phyloP scores from a whole-genome alignment of 2,888 invertebrate genomes.

The Phlogophora meticulosa region DNA sequence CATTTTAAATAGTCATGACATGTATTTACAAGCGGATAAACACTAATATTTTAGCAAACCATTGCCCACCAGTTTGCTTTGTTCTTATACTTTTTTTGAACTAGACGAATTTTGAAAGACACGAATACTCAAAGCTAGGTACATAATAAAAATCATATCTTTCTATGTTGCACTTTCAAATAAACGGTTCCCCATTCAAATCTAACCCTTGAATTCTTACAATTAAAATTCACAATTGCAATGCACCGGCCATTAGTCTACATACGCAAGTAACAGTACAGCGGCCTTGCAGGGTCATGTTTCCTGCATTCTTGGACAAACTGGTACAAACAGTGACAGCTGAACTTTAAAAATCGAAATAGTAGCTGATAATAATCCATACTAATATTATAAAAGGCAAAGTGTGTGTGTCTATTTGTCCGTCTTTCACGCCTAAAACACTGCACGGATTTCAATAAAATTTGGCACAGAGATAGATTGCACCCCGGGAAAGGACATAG shows the following conservation, averaged over 20 bases:
- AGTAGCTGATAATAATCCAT: background rate
- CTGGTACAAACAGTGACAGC: slow-evolving; percentile 57
- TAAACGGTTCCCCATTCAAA: slow-evolving; percentile 35
- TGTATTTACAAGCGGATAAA: too few species aligned
- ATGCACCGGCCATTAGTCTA: slow-evolving; percentile 71
- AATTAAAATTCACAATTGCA: slow-evolving; percentile 52
- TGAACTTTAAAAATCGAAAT: slow-evolving; percentile 14
- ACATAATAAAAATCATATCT: background rate
- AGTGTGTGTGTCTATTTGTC: too few species aligned
- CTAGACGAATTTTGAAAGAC: too few species aligned
- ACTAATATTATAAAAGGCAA: too few species aligned
- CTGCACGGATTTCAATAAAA: too few species aligned
- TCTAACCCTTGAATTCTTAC: slow-evolving; percentile 44
- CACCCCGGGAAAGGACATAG: too few species aligned
- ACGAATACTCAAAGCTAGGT: background rate
- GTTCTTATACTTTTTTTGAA: background rate
- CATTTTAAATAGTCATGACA: too few species aligned
- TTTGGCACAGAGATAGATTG: too few species aligned
- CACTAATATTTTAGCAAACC: too few species aligned
- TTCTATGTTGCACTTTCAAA: slow-evolving; percentile 32
- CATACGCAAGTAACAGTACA: slow-evolving; percentile 80
- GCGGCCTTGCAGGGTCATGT: slow-evolving; percentile 87
- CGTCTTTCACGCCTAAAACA: too few species aligned
- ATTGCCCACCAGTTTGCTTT: too few species aligned
- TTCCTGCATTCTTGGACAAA: slow-evolving; percentile 84